Conservation (phyloP, 1,140 invertebrate species). For the Lepidotrigona ventralis region DNA sequence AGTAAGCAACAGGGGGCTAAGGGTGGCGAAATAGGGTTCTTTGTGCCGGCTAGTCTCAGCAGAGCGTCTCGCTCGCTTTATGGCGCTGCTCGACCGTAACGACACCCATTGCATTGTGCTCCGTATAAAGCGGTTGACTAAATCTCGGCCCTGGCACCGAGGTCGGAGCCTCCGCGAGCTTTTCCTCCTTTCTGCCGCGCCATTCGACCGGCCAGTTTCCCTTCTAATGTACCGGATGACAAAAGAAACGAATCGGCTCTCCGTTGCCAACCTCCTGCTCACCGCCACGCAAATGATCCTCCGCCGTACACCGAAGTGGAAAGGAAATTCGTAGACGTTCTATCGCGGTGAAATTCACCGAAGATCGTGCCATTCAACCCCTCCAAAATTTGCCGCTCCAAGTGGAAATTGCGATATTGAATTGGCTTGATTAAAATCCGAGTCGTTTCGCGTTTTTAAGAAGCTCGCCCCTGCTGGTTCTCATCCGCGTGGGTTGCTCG, state of each 20-base stretch:
- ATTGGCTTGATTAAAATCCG: conserved; percentile 34
- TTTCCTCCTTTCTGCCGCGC: conserved; percentile 9
- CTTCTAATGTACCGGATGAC: conserved; percentile 60
- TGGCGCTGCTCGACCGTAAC: conserved; percentile 66
- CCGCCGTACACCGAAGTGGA: not conserved
- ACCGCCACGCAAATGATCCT: conserved; percentile 25
- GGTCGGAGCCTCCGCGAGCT: conserved; percentile 24
- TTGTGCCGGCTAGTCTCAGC: conserved; percentile 62
- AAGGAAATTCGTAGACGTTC: conserved; percentile 20
- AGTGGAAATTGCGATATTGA: not conserved
- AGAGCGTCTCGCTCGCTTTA: conserved; percentile 57
- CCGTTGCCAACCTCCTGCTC: not conserved
- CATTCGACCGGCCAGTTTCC: conserved; percentile 36
- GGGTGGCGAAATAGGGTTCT: conserved; percentile 67
- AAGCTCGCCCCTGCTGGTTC: not conserved
- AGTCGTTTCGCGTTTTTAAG: not conserved
- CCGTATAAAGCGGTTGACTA: conserved; percentile 55
- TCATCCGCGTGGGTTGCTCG: not conserved
- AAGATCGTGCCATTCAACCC: conserved; percentile 1
- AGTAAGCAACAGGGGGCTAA: conserved; percentile 40
- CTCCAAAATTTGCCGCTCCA: not conserved
- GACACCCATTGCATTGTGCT: conserved; percentile 67
- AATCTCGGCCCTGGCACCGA: conserved; percentile 56
- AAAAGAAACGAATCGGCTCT: conserved; percentile 61
- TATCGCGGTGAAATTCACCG: conserved; percentile 19